Conservation (phyloP, 2,797 vertebrate species). For the Enteromius unitaeniatus region DNA sequence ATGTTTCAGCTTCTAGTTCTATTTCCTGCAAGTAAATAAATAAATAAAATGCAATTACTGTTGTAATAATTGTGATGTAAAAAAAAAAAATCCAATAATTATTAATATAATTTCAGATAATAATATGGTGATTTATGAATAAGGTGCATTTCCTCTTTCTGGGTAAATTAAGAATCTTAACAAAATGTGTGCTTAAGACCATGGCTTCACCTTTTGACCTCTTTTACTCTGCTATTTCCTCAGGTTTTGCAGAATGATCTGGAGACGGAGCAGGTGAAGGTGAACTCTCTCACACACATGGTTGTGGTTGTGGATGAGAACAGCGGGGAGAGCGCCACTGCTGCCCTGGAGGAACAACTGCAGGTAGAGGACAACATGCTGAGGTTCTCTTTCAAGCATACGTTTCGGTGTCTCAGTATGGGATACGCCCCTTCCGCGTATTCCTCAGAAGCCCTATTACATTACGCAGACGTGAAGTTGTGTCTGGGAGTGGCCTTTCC, state of each 20-base stretch:
- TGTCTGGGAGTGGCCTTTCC: no score
- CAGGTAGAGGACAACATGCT: slow-evolving; percentile 79
- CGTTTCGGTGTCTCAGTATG: no score
- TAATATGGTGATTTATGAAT: background rate
- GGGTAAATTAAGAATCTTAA: background rate
- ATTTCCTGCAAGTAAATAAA: background rate
- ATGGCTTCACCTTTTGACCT: background rate
- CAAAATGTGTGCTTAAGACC: background rate
- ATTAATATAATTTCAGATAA: background rate
- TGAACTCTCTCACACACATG: slow-evolving; percentile 98
- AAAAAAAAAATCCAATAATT: background rate
- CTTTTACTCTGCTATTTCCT: background rate
- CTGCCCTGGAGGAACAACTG: slow-evolving; percentile 89
- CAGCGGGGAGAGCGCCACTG: slow-evolving; percentile 90
- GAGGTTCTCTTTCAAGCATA: no score
- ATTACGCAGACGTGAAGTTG: no score
- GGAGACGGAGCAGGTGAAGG: slow-evolving; percentile 94
- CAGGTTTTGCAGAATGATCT: slow-evolving; percentile 93
- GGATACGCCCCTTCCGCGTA: no score
- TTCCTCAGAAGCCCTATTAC: no score
- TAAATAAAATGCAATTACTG: background rate
- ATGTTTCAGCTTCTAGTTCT: background rate
- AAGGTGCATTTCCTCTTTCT: background rate
- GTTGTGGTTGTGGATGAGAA: slow-evolving; percentile 98
- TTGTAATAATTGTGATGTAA: background rate